Base-by-base conservation (phyloP, 2,888 invertebrate species). In the Eurois occulta region DNA sequence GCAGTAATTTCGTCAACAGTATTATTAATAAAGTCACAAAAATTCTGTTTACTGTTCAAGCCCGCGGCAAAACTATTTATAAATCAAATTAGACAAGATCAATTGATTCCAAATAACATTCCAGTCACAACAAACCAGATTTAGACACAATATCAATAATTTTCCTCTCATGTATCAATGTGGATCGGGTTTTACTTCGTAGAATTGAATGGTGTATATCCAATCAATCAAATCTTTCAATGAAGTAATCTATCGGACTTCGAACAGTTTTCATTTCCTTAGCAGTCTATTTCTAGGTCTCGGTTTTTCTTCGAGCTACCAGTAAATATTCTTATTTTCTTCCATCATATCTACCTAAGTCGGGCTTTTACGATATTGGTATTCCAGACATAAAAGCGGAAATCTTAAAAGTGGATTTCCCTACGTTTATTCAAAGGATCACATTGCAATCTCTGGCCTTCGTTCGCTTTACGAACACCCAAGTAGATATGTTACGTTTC, bases 381-480 rank as follows among this genome's bases (percentile, higher is more conserved):
- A 58, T 60, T 66, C 16, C n/a, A 21, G 60, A 77, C 28, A 58
- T 64, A 64, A 72, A 67, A 35, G 70, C 68, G 65, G 68, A 85
- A 85, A 83, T 83, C 73, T 74, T 65, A 62, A 74, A 77, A 84
- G 48, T 62, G 64, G 68, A 77, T 85, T 72, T 58, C 18, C 24
- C n/a, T 35, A 28, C 21, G 65, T 73, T 64, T 60, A 70, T 74
- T 77, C 55, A 65, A 60, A 55, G 46, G 65, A 77, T 74, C 48
- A 46, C 52, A 35, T 58, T 10, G 74, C 62, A 64, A 64, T 82
- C 46, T 18, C 28, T 68, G 52, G 72, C 72, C 70, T 67, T 70
- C 76, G 10, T 13, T 21, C 58, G 58, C 16, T 60, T 48, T 24
- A 8, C 52, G 73, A 75, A 82, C 72, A 77, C 55, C 81, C 77